Conservation (phyloP, 2,888 invertebrate genomes). For the Choreutis nemorana region DNA sequence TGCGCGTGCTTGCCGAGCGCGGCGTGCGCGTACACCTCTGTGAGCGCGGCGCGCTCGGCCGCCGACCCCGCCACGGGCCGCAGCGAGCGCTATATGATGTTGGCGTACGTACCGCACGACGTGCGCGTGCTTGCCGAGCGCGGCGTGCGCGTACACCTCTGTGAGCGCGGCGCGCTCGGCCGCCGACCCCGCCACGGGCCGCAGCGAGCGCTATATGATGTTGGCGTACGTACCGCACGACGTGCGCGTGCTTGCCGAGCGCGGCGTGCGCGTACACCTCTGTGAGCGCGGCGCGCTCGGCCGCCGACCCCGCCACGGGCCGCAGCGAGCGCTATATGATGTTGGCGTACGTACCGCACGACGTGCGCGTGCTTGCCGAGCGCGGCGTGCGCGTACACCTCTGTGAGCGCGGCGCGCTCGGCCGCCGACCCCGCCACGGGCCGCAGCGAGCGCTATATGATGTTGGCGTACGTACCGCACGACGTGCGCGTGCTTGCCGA, state of each 20-base stretch:
- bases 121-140: constrained; percentile 88
- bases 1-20: constrained; percentile 91
- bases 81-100: constrained; percentile 88
- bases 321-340: constrained; percentile 88
- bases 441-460: constrained; percentile 85
- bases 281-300: constrained; percentile 84
- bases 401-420: constrained; percentile 85
- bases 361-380: constrained; percentile 91
- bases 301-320: constrained; percentile 86
- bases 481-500: constrained; percentile 90
- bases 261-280: constrained; percentile 96
- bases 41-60: constrained; percentile 83
- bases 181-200: constrained; percentile 86
- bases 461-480: constrained; percentile 84
- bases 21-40: constrained; percentile 94
- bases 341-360: constrained; percentile 80
- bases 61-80: constrained; percentile 88
- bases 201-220: constrained; percentile 87
- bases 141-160: constrained; percentile 95
- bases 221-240: constrained; percentile 83
- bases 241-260: constrained; percentile 88
- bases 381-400: constrained; percentile 94
- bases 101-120: constrained; percentile 83
- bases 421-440: constrained; percentile 88
- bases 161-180: constrained; percentile 85